A percentile compares a stretch with the other conserved stretches of the same genome.
phyloP scores from a whole-genome alignment of 2,888 invertebrate species.

The Halictus ligatus region DNA sequence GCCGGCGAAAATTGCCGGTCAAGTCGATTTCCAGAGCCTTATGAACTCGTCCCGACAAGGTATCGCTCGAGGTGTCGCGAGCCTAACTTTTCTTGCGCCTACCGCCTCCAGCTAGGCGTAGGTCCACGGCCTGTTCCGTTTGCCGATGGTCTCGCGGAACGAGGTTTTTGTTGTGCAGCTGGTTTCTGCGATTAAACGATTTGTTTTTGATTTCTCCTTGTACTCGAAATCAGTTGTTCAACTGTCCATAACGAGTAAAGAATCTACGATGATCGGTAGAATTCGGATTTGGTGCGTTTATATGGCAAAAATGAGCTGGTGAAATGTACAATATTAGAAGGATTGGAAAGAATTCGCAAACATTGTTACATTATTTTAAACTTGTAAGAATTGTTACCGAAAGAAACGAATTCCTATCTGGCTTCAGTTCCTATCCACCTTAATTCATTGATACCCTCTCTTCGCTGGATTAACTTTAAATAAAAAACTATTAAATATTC shows the following conservation, averaged over 20 bases:
- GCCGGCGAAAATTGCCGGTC: slow-evolving; percentile 5
- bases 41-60: neutral
- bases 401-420: no score
- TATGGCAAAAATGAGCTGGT: no score
- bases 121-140: neutral
- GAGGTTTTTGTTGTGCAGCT: neutral
- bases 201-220: neutral
- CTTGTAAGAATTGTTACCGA: no score
- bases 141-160: neutral
- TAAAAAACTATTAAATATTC: no score
- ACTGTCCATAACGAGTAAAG: neutral
- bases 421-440: no score
- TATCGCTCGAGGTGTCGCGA: slow-evolving; percentile 3
- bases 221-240: neutral
- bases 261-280: neutral
- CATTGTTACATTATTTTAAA: no score
- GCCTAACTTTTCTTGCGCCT: neutral
- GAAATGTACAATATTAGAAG: no score
- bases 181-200: neutral
- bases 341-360: no score
- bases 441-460: no score
- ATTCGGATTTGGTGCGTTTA: neutral
- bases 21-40: neutral
- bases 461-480: no score
- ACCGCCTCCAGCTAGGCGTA: neutral